Conservation (phyloP, 2,113 vertebrate species). For the Lepisosteus osseus region DNA sequence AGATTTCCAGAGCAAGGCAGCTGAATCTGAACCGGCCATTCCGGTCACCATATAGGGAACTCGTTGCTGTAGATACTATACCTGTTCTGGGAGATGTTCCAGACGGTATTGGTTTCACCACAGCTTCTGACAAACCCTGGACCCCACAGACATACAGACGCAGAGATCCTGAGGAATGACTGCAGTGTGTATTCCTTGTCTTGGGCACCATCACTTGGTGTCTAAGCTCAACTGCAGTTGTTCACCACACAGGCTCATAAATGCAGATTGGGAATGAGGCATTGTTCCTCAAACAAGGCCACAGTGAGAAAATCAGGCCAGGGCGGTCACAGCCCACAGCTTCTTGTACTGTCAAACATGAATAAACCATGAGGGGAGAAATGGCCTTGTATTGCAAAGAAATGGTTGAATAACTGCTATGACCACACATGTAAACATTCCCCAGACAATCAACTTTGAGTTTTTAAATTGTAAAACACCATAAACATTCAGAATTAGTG, state of each 20-base stretch:
- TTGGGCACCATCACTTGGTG: conserved; percentile 61
- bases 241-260: neutral
- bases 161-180: neutral
- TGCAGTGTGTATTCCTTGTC: conserved; percentile 32
- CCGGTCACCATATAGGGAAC: neutral
- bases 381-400: too few relatives aligned
- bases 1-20: neutral
- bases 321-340: too few relatives aligned
- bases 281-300: neutral
- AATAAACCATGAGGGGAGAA: too few relatives aligned
- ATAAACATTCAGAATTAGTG: too few relatives aligned
- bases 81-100: neutral
- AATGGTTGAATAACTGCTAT: too few relatives aligned
- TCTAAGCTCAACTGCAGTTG: conserved; percentile 45
- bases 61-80: neutral
- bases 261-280: neutral
- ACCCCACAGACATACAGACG: neutral
- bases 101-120: neutral
- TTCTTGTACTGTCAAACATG: too few relatives aligned
- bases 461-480: too few relatives aligned
- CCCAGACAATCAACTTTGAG: too few relatives aligned
- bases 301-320: too few relatives aligned
- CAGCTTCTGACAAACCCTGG: neutral
- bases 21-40: neutral
- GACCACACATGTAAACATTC: too few relatives aligned